These are phyloP conservation scores for Stegodyphus dumicola DNA, from an alignment of 1,140 invertebrate species.

Conservation along the genomic window DNA sequence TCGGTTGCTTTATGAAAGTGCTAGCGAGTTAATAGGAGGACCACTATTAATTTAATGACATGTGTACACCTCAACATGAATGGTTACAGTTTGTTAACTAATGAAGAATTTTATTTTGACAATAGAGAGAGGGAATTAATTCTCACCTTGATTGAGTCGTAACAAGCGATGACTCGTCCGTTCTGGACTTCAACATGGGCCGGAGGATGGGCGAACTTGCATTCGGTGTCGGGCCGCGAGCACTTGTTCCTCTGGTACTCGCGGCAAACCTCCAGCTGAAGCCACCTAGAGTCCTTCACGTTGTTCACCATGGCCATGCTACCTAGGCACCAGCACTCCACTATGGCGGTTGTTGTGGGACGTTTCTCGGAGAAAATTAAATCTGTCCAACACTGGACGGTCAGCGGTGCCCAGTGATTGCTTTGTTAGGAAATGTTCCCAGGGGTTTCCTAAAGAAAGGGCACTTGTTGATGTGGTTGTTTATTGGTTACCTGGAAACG, in stretches of 20 bases:
- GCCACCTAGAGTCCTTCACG: slow-evolving; percentile 97
- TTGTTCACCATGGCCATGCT: slow-evolving; percentile 86
- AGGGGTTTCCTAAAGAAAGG: not conserved
- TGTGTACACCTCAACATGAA: too few relatives aligned
- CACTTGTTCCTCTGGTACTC: slow-evolving; percentile 99
- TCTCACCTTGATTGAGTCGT: slow-evolving; percentile 99
- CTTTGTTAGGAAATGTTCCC: not conserved
- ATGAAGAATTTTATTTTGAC: too few relatives aligned
- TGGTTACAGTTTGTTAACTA: too few relatives aligned
- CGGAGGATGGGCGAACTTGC: slow-evolving; percentile 99
- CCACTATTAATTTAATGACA: too few relatives aligned
- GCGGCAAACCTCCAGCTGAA: slow-evolving; percentile 99
- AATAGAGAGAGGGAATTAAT: not conserved
- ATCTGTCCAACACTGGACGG: slow-evolving; percentile 5
- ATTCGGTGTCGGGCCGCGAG: slow-evolving; percentile 97
- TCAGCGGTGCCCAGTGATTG: not conserved
- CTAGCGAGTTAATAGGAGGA: too few relatives aligned
- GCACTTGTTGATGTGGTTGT: not conserved
- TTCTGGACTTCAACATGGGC: slow-evolving; percentile 99
- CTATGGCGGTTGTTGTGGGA: slow-evolving; percentile 18
- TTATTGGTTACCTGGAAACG: not conserved
- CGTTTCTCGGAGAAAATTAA: not conserved
- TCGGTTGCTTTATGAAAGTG: too few relatives aligned
- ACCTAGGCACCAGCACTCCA: slow-evolving; percentile 34
- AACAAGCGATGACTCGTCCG: slow-evolving; percentile 99